These are phyloP conservation scores for Eubasilissa regina DNA, from an alignment of 1,140 invertebrate species.

Conservation along the genomic window DNA sequence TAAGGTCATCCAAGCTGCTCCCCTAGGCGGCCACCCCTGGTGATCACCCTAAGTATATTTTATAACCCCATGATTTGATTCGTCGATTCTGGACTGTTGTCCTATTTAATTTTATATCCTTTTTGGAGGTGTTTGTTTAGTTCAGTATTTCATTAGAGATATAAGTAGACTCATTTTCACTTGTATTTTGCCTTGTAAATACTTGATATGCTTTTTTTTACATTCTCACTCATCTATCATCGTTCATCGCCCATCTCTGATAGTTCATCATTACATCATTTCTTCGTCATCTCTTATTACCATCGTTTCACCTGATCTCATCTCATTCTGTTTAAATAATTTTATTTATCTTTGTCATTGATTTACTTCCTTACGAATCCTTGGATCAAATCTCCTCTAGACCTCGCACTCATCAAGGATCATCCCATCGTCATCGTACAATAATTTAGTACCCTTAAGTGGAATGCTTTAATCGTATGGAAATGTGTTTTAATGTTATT, in stretches of 20 bases:
- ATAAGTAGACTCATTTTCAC: not conserved
- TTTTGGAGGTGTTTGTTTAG: not conserved
- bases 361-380: constrained; percentile 33
- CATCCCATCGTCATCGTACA: constrained; percentile 46
- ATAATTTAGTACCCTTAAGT: constrained; percentile 38
- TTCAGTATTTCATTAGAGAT: constrained; percentile 23
- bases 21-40: constrained; percentile 60
- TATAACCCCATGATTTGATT: constrained; percentile 50
- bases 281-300: constrained; percentile 3
- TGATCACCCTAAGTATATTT: constrained; percentile 59
- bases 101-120: not conserved
- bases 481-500: constrained; percentile 55
- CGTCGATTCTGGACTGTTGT: constrained; percentile 30
- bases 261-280: not conserved
- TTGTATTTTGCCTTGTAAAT: not conserved
- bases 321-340: not conserved
- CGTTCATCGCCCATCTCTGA: constrained; percentile 14
- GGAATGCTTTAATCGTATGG: constrained; percentile 54
- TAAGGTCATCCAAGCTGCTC: constrained; percentile 63
- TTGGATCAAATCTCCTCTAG: constrained; percentile 43
- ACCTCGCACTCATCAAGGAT: constrained; percentile 42
- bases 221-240: not conserved
- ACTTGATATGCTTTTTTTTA: not conserved
- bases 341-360: constrained; percentile 17
- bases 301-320: constrained; percentile 27